phyloP scores from a whole-genome alignment of 2,797 vertebrate genomes.

The Pseudochirops corinnae region DNA sequence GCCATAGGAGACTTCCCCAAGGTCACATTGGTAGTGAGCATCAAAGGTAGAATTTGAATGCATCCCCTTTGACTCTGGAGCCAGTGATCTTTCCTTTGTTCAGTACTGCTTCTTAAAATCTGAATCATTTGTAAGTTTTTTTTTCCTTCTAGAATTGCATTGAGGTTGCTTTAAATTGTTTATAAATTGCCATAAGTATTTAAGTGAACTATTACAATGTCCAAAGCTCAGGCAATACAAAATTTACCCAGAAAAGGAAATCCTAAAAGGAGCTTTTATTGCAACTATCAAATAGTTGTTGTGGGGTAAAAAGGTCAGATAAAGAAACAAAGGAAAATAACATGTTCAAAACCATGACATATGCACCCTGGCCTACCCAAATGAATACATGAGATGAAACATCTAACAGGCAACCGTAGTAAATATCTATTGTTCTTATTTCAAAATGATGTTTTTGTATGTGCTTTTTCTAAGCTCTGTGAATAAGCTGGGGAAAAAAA shows the following conservation, averaged over 20 bases:
- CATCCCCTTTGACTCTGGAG: not conserved
- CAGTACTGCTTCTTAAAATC: not conserved
- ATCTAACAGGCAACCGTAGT: constrained; percentile 33
- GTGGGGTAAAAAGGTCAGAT: constrained; percentile 26
- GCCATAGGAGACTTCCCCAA: not conserved
- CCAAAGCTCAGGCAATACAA: not conserved
- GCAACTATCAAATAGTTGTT: constrained; percentile 11
- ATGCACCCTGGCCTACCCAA: constrained; percentile 15
- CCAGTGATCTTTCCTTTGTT: not conserved
- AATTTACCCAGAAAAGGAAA: constrained; percentile 32
- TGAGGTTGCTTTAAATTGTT: not conserved
- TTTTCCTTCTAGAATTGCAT: not conserved
- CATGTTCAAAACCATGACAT: not conserved
- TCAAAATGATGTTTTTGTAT: constrained; percentile 25
- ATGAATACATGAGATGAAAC: constrained; percentile 31
- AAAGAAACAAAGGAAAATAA: constrained; percentile 32
- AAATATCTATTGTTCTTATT: constrained; percentile 39
- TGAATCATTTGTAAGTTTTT: not conserved
- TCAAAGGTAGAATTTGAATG: not conserved
- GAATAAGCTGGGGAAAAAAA: not conserved
- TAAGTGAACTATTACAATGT: constrained; percentile 21
- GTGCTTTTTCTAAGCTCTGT: not conserved
- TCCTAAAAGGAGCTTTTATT: not conserved
- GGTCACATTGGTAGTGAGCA: not conserved
- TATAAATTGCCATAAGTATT: not conserved